phyloP scores from a whole-genome alignment of 2,888 invertebrate genomes.

The Troides helena region DNA sequence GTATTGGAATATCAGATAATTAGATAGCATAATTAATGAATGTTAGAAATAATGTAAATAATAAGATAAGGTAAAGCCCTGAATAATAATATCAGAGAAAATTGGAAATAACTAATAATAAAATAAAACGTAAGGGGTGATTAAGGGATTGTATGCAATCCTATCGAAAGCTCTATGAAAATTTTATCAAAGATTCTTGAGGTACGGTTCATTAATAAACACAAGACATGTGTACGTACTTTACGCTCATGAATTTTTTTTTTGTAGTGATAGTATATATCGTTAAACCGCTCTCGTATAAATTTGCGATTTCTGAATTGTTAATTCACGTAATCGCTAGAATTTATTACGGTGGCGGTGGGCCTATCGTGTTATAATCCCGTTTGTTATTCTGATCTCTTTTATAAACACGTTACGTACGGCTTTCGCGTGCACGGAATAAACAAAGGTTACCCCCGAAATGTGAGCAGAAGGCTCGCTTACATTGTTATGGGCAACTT shows the following conservation, averaged over 20 bases:
- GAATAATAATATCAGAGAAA: too few relatives aligned
- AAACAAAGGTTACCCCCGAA: slow-evolving; percentile 19
- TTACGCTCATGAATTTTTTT: background rate
- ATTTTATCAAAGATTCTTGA: too few relatives aligned
- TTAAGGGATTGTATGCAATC: too few relatives aligned
- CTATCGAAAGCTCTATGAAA: too few relatives aligned
- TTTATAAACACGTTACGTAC: slow-evolving; percentile 2
- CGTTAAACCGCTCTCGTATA: slow-evolving; percentile 14
- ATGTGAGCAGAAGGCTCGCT: background rate
- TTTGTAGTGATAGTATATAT: slow-evolving; percentile 6
- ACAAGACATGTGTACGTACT: too few relatives aligned
- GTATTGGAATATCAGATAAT: too few relatives aligned
- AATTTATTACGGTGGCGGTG: slow-evolving; percentile 18
- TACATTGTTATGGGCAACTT: background rate
- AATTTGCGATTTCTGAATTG: slow-evolving; percentile 28
- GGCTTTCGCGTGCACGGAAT: slow-evolving; percentile 6
- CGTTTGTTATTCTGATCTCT: slow-evolving; percentile 16
- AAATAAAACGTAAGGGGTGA: too few relatives aligned
- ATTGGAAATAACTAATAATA: too few relatives aligned
- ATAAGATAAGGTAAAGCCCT: too few relatives aligned
- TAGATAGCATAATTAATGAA: too few relatives aligned
- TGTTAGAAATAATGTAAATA: too few relatives aligned
- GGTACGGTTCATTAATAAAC: too few relatives aligned
- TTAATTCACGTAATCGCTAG: slow-evolving; percentile 26
- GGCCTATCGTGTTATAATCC: slow-evolving; percentile 9